A percentile compares a stretch with the other conserved stretches of the same genome.
Conservation (phyloP, 2,113 vertebrate species). For the Anas platyrhynchos region DNA sequence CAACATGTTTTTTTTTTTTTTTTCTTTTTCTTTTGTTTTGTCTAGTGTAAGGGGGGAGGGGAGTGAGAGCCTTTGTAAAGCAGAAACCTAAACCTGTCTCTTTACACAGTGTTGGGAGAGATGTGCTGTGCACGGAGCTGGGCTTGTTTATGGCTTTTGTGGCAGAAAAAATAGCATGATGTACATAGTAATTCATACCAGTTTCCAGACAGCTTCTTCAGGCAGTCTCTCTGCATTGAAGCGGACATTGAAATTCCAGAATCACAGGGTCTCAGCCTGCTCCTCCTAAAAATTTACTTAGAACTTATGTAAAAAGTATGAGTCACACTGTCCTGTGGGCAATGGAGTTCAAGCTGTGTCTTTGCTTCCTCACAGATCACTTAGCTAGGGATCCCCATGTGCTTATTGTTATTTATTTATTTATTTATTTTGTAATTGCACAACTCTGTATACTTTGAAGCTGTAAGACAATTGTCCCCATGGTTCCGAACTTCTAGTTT, state of each 20-base stretch:
- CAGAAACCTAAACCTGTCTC: neutral
- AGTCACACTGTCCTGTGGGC: neutral
- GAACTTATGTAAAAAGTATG: neutral
- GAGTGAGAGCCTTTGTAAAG: neutral
- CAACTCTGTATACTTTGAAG: neutral
- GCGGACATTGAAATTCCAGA: neutral
- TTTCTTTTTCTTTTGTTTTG: neutral
- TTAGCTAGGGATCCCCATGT: neutral
- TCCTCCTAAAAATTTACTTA: neutral
- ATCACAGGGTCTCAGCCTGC: rapidly evolving
- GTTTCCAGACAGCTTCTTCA: neutral
- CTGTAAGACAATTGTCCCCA: neutral
- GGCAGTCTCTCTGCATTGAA: neutral
- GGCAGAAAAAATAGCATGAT: neutral
- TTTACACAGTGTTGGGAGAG: neutral
- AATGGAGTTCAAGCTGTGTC: neutral
- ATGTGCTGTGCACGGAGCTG: neutral
- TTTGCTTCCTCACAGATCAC: neutral
- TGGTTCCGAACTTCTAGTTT: neutral
- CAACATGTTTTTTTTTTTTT: neutral
- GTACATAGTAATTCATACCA: neutral
- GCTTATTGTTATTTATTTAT: neutral
- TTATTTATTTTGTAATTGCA: neutral
- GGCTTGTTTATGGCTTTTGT: neutral
- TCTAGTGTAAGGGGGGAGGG: neutral